Conservation (phyloP, 1,140 invertebrate genomes). For the Prorops nasuta region DNA sequence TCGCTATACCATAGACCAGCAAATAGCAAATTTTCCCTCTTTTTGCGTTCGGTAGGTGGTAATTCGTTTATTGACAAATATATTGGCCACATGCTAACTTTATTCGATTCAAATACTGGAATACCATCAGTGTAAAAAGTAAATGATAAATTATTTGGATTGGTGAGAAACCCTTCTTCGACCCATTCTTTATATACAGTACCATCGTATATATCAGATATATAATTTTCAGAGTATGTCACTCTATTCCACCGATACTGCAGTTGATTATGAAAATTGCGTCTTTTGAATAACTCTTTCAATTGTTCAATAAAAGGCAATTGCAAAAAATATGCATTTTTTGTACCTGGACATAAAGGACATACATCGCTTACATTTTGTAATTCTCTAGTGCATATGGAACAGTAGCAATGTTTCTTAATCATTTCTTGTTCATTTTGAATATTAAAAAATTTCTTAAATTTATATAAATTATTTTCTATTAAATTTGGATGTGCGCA, state of each 20-base stretch:
- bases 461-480: slow-evolving; percentile 1
- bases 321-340: slow-evolving; percentile 6
- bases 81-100: slow-evolving; percentile 8
- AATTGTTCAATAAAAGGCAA: slow-evolving; percentile 3
- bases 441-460: slow-evolving; percentile 5
- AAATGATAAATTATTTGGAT: slow-evolving; percentile 4
- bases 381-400: not conserved
- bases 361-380: not conserved
- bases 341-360: not conserved
- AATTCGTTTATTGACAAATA: slow-evolving; percentile 13
- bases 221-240: not conserved
- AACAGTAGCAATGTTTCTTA: not conserved
- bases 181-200: slow-evolving; percentile 1
- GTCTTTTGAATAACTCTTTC: not conserved
- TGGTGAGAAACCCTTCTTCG: not conserved
- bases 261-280: slow-evolving; percentile 2
- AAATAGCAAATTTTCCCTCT: slow-evolving; percentile 7
- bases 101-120: slow-evolving; percentile 4
- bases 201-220: slow-evolving; percentile 10
- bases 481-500: not conserved
- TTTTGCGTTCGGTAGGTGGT: slow-evolving; percentile 1
- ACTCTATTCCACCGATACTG: not conserved
- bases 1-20: slow-evolving; percentile 10
- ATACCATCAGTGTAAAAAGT: slow-evolving; percentile 8
- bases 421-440: not conserved